Conservation (phyloP, 2,113 vertebrate genomes). For the Platysteira castanea region DNA sequence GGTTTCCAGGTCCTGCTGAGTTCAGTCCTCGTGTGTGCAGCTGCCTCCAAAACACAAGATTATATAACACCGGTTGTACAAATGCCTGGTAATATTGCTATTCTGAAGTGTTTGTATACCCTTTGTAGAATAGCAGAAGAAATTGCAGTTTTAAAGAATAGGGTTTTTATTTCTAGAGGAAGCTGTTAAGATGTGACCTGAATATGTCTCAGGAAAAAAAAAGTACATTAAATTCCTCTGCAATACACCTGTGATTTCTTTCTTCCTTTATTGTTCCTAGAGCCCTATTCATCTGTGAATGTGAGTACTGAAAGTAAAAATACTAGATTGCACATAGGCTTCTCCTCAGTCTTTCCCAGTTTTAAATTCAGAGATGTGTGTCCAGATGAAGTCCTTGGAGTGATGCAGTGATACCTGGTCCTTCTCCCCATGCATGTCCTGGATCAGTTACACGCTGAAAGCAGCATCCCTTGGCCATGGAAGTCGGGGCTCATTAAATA, state of each 20-base stretch:
- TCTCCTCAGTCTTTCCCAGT: neutral
- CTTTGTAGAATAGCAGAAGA: neutral
- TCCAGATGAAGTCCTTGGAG: neutral
- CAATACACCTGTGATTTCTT: neutral
- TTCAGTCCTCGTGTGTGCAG: neutral
- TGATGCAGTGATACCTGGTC: neutral
- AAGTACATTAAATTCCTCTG: neutral
- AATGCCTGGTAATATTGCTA: neutral
- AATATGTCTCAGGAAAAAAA: neutral
- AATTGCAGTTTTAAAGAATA: neutral
- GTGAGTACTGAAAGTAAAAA: neutral
- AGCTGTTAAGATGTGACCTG: neutral
- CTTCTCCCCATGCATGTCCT: neutral
- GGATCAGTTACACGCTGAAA: neutral
- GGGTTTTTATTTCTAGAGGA: neutral
- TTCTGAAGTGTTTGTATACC: neutral
- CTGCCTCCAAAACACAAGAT: neutral
- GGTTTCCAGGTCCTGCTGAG: neutral
- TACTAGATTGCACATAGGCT: neutral
- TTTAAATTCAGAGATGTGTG: neutral
- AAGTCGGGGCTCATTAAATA: neutral
- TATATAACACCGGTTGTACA: neutral
- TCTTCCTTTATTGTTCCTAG: neutral
- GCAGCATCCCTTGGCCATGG: neutral
- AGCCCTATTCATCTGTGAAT: neutral